Base-by-base conservation (phyloP, 2,797 vertebrate genomes). In the Lagorchestes hirsutus region DNA sequence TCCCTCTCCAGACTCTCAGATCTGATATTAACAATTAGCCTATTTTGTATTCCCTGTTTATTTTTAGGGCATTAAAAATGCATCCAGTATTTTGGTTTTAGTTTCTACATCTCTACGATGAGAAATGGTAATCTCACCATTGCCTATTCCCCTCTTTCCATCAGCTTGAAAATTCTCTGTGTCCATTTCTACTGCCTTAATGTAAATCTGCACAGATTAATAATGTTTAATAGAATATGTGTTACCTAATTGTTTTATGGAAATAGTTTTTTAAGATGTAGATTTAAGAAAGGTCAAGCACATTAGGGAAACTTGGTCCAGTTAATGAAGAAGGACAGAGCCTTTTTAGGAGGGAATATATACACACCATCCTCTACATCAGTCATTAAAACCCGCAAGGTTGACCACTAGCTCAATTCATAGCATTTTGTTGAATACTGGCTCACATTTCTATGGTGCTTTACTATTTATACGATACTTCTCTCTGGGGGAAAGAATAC, bases 211-310 rank as follows among this genome's bases (percentile, higher is more conserved):
- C 10, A n/a, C 40, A 11, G 40, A 87, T 50, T 87, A 87, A 87
- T 87, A 24, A 50, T 87, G 8, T 87, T 87, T 87, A 50, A 22
- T 27, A 28, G 50, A 87, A 27, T 46, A 50, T 50, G 9, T 87
- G 11, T 50, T 87, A 11, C 40, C 24, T 28, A 46, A 50, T 87
- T 46, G 40, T 50, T 50, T 87, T 50, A 50, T 87, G 74, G 40
- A 87, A 87, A 50, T 82, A 82, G 5, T 90, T 6, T 91, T 95
- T 93, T 56, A 29, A 91, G 67, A 55, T 92, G 5, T 54, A 87
- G 67, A 95, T 97, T 96, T 0, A 93, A 93, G 55, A 96, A 93
- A 95, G 59, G 92, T 40, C 93, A 94, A 92, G 57, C 92, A 57
- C 22, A 96, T 92, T 31, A 28, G 55, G 67, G 54, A 58, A 27